Evolutionary conservation across 2,797 vertebrate species (phyloP), one percentile per base, ranked within the genome.

Genomic region (Alca torda): DNA sequence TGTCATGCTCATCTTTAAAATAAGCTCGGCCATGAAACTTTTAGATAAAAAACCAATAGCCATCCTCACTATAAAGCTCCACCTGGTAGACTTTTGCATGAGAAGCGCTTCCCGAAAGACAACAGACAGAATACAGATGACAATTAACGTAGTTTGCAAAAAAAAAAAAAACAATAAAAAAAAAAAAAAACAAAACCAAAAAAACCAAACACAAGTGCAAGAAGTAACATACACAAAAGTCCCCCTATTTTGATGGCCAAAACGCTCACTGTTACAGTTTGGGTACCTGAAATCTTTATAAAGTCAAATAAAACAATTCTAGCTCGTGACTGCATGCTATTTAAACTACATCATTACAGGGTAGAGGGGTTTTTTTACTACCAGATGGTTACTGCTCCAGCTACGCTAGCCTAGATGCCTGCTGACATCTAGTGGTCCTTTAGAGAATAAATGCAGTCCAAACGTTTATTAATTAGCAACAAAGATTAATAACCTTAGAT

Each of bases 361-460:
- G 9, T 5, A 53, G 51, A 77, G 8, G 9, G 31, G 5, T 8
- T 61, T 95, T 98, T 97, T 92, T 16, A 94, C 96, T 95, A 95
- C 96, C 98, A 95, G 95, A 98, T 61, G 83, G 45, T 96, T 96
- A 90, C 10, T 70, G 85, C 56, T 78, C 30, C 24, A 4, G 37
- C 26, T 84, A 48, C 48, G 54, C 46, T 78, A 79, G 61, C 21
- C 37, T 85, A 31, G 54, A 79, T 53, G 65, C 31, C 77, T 89
- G 94, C 97, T 98, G 97, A 97, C 98, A 98, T 91, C 98, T 98
- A 98, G 97, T 97, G 98, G 97, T 57, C 67, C 86, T 50, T n/a
- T 8, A 41, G 18, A 59, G 89, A 86, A 59, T 67, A 64, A 77
- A 73, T 59, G 15, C 11, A 41, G 39, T 24, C 50, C 53, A 63